A percentile compares a stretch with the other conserved stretches of the same genome.
These are phyloP conservation scores for Heteromurus nitidus DNA, from an alignment of 2,888 invertebrate genomes.

Conservation along the genomic window DNA sequence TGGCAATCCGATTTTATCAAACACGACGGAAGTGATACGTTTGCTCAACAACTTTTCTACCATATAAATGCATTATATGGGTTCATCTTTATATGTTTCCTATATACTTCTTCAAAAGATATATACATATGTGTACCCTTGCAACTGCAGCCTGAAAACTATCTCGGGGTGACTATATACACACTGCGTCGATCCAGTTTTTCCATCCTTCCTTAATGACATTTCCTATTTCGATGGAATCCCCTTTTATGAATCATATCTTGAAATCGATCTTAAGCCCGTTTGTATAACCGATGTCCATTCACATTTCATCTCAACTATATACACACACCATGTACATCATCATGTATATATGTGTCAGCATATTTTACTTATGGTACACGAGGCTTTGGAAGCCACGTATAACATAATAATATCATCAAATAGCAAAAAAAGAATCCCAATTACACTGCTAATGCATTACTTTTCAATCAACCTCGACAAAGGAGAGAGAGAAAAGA, in stretches of 20 bases:
- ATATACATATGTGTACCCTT: constrained; percentile 2
- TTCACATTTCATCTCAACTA: too few species aligned
- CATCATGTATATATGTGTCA: too few species aligned
- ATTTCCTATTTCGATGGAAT: constrained; percentile 59
- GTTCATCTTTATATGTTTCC: not conserved
- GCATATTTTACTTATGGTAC: too few species aligned
- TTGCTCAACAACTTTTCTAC: not conserved
- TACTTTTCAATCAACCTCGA: constrained; percentile 20
- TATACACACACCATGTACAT: too few species aligned
- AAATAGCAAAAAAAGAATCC: constrained; percentile 45
- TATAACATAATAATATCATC: too few species aligned
- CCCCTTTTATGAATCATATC: constrained; percentile 55
- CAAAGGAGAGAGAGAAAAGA: constrained; percentile 1
- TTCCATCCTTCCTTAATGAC: constrained; percentile 41
- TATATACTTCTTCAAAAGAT: not conserved
- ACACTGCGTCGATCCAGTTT: constrained; percentile 25
- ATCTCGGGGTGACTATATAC: too few species aligned
- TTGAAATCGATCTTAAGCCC: constrained; percentile 59
- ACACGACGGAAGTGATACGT: constrained; percentile 60
- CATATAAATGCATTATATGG: not conserved
- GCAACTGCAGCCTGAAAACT: too few species aligned
- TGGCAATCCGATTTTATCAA: constrained; percentile 62
- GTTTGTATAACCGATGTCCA: too few species aligned
- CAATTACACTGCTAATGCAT: constrained; percentile 10
- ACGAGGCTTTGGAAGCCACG: too few species aligned